Percentiles rank a stretch among this genome's conserved stretches.
phyloP scores from a whole-genome alignment of 2,797 vertebrate species.

The Miichthys miiuy region DNA sequence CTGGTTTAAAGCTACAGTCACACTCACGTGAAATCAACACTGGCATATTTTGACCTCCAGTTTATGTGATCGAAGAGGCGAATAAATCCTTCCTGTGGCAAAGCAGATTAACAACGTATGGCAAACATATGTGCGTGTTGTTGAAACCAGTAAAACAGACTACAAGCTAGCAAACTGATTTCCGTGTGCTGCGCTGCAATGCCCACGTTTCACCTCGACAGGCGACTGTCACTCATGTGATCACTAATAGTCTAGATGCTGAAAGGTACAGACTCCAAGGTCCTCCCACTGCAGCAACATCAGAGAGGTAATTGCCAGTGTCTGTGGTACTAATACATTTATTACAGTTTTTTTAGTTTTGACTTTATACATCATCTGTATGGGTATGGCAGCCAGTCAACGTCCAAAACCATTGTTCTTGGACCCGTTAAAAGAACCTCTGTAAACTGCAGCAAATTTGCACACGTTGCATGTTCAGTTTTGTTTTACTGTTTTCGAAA shows the following conservation, averaged over 20 bases:
- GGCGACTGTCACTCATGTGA: too few species aligned
- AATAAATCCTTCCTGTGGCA: too few species aligned
- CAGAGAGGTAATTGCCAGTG: not conserved
- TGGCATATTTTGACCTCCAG: too few species aligned
- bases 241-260: not conserved
- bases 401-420: not conserved
- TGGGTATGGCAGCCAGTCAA: not conserved
- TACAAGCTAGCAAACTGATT: too few species aligned
- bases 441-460: slow-evolving; percentile 29
- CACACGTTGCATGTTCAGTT: slow-evolving; percentile 35
- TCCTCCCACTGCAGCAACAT: not conserved
- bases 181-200: too few species aligned
- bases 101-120: too few species aligned
- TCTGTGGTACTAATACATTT: not conserved
- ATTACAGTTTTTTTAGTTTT: not conserved
- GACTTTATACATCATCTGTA: not conserved
- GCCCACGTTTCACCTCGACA: too few species aligned
- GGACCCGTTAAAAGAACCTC: slow-evolving; percentile 3
- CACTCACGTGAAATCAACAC: too few species aligned
- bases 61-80: too few species aligned
- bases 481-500: slow-evolving; percentile 3
- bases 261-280: not conserved
- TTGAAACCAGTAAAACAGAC: too few species aligned
- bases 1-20: not conserved
- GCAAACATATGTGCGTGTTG: too few species aligned